Percentiles rank a stretch among this genome's conserved stretches.
These are phyloP conservation scores for Cyrtorhinus lividipennis DNA, from an alignment of 1,140 invertebrate species.

Conservation along the genomic window DNA sequence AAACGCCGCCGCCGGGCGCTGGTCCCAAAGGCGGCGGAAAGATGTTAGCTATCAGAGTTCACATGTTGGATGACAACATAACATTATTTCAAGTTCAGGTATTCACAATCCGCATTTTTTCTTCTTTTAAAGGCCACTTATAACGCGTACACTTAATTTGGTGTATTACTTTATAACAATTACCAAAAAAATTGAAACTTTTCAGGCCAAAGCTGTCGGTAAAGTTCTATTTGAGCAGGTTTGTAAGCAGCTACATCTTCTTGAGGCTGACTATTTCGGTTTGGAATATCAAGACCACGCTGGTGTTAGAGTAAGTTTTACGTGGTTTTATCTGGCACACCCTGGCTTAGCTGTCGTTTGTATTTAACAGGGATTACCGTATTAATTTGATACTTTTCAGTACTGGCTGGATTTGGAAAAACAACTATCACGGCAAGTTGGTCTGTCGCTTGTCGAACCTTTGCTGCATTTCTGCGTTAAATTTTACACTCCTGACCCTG, in stretches of 20 bases:
- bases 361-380: neutral
- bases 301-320: constrained; percentile 56
- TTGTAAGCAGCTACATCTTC: constrained; percentile 82
- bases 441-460: constrained; percentile 74
- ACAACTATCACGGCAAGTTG: constrained; percentile 84
- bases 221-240: constrained; percentile 91
- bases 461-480: constrained; percentile 83
- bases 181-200: constrained; percentile 28
- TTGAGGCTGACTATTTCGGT: constrained; percentile 97
- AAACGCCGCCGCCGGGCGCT: constrained; percentile 22
- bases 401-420: constrained; percentile 99
- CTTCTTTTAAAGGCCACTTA: neutral
- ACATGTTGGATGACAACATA: constrained; percentile 74
- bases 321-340: neutral
- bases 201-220: constrained; percentile 87
- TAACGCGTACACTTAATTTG: neutral
- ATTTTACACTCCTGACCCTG: constrained; percentile 97
- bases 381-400: constrained; percentile 36
- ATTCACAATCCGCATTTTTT: neutral
- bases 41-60: constrained; percentile 69
- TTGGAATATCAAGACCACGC: constrained; percentile 81
- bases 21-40: constrained; percentile 48
- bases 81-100: constrained; percentile 87
- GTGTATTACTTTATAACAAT: no score
- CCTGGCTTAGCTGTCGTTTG: neutral